Conservation (phyloP, 2,113 vertebrate genomes). For the Epinephelus moara region DNA sequence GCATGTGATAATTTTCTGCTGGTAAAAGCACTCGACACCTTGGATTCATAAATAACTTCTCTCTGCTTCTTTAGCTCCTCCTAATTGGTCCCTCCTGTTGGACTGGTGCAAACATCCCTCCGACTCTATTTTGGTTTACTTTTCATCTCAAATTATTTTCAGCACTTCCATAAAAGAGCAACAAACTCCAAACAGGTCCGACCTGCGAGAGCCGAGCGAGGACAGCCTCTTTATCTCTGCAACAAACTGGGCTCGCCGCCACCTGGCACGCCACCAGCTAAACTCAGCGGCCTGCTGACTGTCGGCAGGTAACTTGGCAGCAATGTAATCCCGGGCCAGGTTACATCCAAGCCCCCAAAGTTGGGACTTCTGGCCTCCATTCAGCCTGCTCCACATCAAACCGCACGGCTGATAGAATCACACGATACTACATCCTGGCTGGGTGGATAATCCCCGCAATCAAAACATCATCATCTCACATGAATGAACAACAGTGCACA, state of each 20-base stretch:
- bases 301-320: slow-evolving; percentile 47
- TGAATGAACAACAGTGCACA: slow-evolving; percentile 57
- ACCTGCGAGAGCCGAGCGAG: slow-evolving; percentile 10
- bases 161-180: slow-evolving; percentile 47
- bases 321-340: slow-evolving; percentile 41
- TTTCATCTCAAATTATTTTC: slow-evolving; percentile 58
- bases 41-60: slow-evolving; percentile 3
- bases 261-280: slow-evolving; percentile 46
- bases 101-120: not conserved
- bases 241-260: slow-evolving; percentile 53
- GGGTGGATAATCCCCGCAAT: slow-evolving; percentile 69
- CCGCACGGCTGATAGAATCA: slow-evolving; percentile 37
- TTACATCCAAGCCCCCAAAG: slow-evolving; percentile 39
- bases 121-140: slow-evolving; percentile 15
- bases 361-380: slow-evolving; percentile 34
- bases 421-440: slow-evolving; percentile 45
- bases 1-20: not conserved
- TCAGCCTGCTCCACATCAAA: slow-evolving; percentile 46
- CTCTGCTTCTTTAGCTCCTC: slow-evolving; percentile 1
- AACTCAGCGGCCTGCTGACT: slow-evolving; percentile 45
- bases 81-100: slow-evolving; percentile 36
- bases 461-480: slow-evolving; percentile 69
- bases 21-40: not conserved
- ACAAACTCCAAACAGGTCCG: slow-evolving; percentile 18
- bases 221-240: slow-evolving; percentile 67